Base-by-base conservation (phyloP, 2,888 invertebrate species). In the Parnassius glacialis region DNA sequence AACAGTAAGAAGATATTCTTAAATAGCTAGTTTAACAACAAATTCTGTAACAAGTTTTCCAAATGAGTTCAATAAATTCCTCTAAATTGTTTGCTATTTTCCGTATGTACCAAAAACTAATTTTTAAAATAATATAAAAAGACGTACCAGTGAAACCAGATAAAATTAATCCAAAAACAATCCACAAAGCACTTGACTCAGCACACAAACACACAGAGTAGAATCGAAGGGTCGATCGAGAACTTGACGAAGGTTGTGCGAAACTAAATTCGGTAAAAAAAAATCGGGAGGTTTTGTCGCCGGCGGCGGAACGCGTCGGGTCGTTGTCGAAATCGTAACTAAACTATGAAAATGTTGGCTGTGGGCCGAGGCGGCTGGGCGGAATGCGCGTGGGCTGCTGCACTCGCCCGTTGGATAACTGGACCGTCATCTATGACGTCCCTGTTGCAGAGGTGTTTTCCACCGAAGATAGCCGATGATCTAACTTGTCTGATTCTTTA, bases 261-360 rank as follows among this genome's bases (percentile, higher is more conserved):
- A 82, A 84, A 84, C 79, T 83, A 78, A 76, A 82, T 85, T 88
- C 84, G 83, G 80, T 68, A 83, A 85, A 85, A 83, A n/a, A 82
- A 83, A 82, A 81, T 85, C 85, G 84, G 82, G 74, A 77, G 75
- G 81, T 41, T 69, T 73, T 79, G 80, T 88, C 87, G 87, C 89
- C 91, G 90, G 90, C 90, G 89, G 88, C 86, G 89, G 86, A 86
- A 90, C 90, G 88, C 90, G 91, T 90, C 91, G 91, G 91, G 88
- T 91, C 91, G 91, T 91, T 91, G 90, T 91, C 91, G 91, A 87
- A 90, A 90, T 91, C 90, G 91, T 90, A 90, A 90, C 91, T 90
- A 91, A 90, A 91, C 90, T 91, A 89, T 84, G 88, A 86, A 87
- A 89, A 84, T 83, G 75, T 90, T 90, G 91, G 91, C 90, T 73